Percentiles rank a stretch among this genome's conserved stretches.
These are phyloP conservation scores for Solenopsis invicta DNA, from an alignment of 1,140 invertebrate genomes.

Conservation along the genomic window DNA sequence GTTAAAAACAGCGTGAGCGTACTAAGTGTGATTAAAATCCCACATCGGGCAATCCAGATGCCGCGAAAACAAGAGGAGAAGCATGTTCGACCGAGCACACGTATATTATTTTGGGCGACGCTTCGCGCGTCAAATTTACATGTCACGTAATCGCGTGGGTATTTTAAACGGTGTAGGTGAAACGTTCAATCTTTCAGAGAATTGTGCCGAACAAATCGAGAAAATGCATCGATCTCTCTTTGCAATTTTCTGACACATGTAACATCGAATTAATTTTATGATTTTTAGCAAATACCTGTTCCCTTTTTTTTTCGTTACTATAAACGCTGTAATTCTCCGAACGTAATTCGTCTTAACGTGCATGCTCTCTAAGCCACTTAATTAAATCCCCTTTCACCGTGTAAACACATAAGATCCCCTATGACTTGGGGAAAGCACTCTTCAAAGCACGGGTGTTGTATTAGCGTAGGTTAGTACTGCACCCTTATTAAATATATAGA, in stretches of 20 bases:
- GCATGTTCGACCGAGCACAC: not conserved
- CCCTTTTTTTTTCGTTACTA: not conserved
- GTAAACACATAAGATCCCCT: conserved; percentile 14
- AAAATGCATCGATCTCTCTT: not conserved
- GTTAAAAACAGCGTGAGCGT: conserved; percentile 39
- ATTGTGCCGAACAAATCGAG: not conserved
- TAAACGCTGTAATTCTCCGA: not conserved
- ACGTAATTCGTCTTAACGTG: not conserved
- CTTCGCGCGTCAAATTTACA: conserved; percentile 16
- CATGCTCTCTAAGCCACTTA: conserved; percentile 7
- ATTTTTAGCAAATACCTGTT: not conserved
- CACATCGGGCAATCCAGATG: not conserved
- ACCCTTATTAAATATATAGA: conserved; percentile 48
- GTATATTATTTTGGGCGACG: conserved; percentile 25
- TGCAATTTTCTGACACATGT: not conserved
- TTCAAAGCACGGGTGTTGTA: conserved; percentile 18
- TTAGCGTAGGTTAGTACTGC: not conserved
- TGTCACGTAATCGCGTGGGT: not conserved
- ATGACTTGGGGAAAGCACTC: conserved; percentile 28
- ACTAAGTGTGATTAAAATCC: conserved; percentile 30
- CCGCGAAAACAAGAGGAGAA: conserved; percentile 7
- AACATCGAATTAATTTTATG: not conserved
- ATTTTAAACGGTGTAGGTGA: not conserved
- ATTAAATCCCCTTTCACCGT: conserved; percentile 23
- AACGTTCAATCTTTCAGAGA: conserved; percentile 11